Percentiles rank a stretch among this genome's conserved stretches.
phyloP scores from a whole-genome alignment of 1,140 invertebrate genomes.

The Heliconius himera region DNA sequence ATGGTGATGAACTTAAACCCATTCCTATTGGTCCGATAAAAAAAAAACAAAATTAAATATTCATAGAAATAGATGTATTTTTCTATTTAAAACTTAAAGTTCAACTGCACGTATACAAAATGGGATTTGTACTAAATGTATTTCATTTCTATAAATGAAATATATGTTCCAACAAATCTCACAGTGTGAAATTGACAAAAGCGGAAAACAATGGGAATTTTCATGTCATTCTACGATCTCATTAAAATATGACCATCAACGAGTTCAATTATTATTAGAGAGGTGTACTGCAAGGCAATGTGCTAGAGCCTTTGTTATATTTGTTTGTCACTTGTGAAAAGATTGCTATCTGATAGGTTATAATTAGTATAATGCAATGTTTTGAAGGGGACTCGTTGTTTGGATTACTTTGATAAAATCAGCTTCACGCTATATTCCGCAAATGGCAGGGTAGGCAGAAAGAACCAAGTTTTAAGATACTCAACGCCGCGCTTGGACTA shows the following conservation, averaged over 20 bases:
- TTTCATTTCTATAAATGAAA: neutral
- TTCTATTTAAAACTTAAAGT: too few relatives aligned
- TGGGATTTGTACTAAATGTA: too few relatives aligned
- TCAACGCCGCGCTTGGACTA: too few relatives aligned
- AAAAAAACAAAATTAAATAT: too few relatives aligned
- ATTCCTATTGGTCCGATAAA: too few relatives aligned
- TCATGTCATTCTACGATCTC: constrained; percentile 25
- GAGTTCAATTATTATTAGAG: constrained; percentile 29
- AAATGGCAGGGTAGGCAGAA: too few relatives aligned
- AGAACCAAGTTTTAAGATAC: too few relatives aligned
- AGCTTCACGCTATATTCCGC: too few relatives aligned
- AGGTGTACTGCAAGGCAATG: constrained; percentile 37
- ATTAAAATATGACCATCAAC: constrained; percentile 33
- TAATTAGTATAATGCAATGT: neutral
- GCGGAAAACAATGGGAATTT: constrained; percentile 28
- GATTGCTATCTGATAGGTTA: constrained; percentile 24
- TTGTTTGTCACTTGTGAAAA: constrained; percentile 36
- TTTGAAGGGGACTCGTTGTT: neutral
- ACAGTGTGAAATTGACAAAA: constrained; percentile 32
- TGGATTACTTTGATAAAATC: neutral
- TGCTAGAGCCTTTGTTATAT: constrained; percentile 39
- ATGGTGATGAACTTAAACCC: too few relatives aligned
- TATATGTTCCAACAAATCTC: constrained; percentile 15
- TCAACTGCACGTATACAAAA: too few relatives aligned
- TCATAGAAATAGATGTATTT: too few relatives aligned